Evolutionary conservation across 2,888 invertebrate species (phyloP), one percentile per base, ranked within the genome.

Genomic region (Eledona agricola): DNA sequence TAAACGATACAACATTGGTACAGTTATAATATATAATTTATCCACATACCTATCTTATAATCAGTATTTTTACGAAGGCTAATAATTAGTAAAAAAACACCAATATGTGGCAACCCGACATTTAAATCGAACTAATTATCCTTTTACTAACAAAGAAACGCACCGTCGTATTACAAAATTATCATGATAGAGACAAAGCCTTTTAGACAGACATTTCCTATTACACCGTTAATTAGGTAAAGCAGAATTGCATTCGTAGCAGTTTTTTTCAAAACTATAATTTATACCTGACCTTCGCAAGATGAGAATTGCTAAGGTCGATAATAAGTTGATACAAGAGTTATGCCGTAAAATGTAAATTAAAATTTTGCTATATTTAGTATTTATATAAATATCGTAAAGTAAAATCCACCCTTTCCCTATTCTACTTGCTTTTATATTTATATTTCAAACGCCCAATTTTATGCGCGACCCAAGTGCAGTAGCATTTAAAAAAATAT

Each of bases 281-380:
- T 6, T 19, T 4, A 11, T 17, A 34, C 10, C 6, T 34, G 34
- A 9, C 34, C 34, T 34, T 20, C 34, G 12, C 34, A 20, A 11
- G 34, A 34, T 34, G 34, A 34, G 34, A 34, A 34, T 34, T 34
- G 34, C 12, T 26, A 34, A 34, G 34, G 34, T 20, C 12, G 19
- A 20, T 34, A 34, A 34, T 34, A 20, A 19, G 7, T 34, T 6
- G 19, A 34, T 34, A 9, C 34, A 19, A 34, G 20, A 26, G 12
- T 12, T 7, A 5, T 34, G 22, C 19, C 19, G 19, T 19, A 19
- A 6, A 19, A 19, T 19, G 19, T 19, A 4, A 19, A 19, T 19
- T 28, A 28, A 4, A n/a, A n/a, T n/a, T n/a, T n/a, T n/a, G n/a
- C n/a, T n/a, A n/a, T n/a, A n/a, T n/a, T n/a, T n/a, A n/a, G n/a